Percentiles rank a stretch among this genome's conserved stretches.
Conservation (phyloP, 2,113 vertebrate species). For the Charadrius vociferus region DNA sequence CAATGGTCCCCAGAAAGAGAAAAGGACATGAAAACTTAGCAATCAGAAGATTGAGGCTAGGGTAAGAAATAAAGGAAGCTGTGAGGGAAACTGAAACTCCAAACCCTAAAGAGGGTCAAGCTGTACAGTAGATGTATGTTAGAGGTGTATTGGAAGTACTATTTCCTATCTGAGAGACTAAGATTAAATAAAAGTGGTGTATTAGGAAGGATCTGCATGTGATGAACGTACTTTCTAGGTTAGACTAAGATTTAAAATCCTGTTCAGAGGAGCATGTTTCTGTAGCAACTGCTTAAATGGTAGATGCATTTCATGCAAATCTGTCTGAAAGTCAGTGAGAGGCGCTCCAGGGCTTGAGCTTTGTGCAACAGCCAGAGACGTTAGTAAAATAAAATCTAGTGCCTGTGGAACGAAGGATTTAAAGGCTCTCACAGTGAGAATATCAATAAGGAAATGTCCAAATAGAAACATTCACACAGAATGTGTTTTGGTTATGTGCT, state of each 20-base stretch:
- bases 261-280: not conserved
- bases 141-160: not conserved
- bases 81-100: not conserved
- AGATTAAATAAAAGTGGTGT: not conserved
- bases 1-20: not conserved
- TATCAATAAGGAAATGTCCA: not conserved
- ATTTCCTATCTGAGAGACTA: not conserved
- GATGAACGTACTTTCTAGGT: not conserved
- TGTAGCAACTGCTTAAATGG: not conserved
- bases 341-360: accelerated
- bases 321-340: not conserved
- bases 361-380: accelerated
- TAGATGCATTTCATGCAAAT: not conserved
- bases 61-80: not conserved
- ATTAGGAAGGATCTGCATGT: not conserved
- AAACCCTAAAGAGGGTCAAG: accelerated
- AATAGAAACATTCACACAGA: not conserved
- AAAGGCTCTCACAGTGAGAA: not conserved
- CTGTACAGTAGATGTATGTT: not conserved
- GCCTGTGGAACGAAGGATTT: not conserved
- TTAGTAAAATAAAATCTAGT: not conserved
- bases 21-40: not conserved
- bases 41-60: not conserved
- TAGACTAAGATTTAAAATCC: not conserved
- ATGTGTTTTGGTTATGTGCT: not conserved